phyloP scores from a whole-genome alignment of 1,140 invertebrate genomes.

The Carposina sasakii region DNA sequence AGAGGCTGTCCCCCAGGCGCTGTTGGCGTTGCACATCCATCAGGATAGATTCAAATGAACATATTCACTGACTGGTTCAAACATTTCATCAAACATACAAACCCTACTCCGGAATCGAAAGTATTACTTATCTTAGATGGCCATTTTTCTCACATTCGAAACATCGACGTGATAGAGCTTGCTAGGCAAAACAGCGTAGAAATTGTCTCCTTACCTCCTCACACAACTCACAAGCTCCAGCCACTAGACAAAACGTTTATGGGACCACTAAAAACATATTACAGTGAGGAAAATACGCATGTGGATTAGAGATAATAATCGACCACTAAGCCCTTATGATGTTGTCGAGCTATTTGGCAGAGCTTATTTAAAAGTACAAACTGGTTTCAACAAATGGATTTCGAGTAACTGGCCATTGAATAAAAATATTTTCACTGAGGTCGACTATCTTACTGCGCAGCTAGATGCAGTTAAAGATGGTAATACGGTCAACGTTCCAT shows the following conservation, averaged over 20 bases:
- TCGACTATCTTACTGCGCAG: slow-evolving; percentile 26
- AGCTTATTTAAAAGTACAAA: no score
- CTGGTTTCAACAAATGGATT: no score
- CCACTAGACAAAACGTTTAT: not conserved
- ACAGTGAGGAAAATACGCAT: slow-evolving; percentile 14
- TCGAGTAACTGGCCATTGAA: slow-evolving; percentile 30
- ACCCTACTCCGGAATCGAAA: not conserved
- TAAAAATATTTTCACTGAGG: slow-evolving; percentile 25
- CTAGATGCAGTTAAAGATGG: slow-evolving; percentile 30
- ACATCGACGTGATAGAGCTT: not conserved
- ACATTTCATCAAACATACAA: not conserved
- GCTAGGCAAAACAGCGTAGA: not conserved
- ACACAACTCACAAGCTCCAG: not conserved
- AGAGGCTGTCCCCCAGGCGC: not conserved
- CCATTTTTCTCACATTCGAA: not conserved
- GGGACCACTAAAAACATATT: not conserved
- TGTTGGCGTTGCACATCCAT: not conserved
- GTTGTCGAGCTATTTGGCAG: no score
- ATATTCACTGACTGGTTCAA: not conserved
- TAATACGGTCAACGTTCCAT: slow-evolving; percentile 17
- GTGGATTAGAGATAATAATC: slow-evolving; percentile 45
- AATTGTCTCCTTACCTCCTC: not conserved
- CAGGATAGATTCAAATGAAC: not conserved
- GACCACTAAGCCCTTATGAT: slow-evolving; percentile 24
- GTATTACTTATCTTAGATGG: not conserved